A percentile compares a stretch with the other conserved stretches of the same genome.
Conservation (phyloP, 2,888 invertebrate species). For the Andrena bicolor region DNA sequence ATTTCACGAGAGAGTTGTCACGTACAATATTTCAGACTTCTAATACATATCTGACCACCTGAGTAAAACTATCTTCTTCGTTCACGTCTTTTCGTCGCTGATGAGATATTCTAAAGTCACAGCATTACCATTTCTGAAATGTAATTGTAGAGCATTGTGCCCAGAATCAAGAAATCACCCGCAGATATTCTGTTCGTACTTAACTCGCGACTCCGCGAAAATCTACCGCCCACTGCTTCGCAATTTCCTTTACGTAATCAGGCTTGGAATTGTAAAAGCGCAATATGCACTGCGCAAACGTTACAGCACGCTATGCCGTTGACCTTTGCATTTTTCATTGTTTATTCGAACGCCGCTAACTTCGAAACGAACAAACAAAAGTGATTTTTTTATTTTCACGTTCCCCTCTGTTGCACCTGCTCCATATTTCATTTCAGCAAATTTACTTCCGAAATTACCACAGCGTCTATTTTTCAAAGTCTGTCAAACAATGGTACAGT, state of each 20-base stretch:
- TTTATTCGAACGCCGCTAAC: neutral
- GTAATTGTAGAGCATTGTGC: slow-evolving; percentile 7
- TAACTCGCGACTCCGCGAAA: slow-evolving; percentile 19
- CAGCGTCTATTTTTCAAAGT: too few species aligned
- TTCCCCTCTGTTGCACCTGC: too few species aligned
- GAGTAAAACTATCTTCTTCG: neutral
- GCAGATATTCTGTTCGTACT: slow-evolving; percentile 26
- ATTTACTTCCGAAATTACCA: too few species aligned
- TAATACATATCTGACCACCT: neutral
- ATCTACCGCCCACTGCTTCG: slow-evolving; percentile 5
- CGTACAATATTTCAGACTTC: neutral
- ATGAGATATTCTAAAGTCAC: neutral
- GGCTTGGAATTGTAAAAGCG: slow-evolving; percentile 16
- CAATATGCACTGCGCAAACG: slow-evolving; percentile 9
- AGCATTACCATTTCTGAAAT: neutral
- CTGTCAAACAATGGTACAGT: too few species aligned
- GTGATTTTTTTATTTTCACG: neutral
- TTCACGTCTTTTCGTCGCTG: neutral
- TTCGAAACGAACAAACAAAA: neutral
- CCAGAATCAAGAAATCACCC: slow-evolving; percentile 14
- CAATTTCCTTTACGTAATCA: slow-evolving; percentile 44
- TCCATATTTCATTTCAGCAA: too few species aligned
- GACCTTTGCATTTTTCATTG: slow-evolving; percentile 15
- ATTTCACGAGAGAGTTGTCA: neutral
- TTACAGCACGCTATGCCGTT: slow-evolving; percentile 9